Percentiles rank a stretch among this genome's conserved stretches.
Conservation (phyloP, 1,140 invertebrate species). For the Drosophila neocordata region DNA sequence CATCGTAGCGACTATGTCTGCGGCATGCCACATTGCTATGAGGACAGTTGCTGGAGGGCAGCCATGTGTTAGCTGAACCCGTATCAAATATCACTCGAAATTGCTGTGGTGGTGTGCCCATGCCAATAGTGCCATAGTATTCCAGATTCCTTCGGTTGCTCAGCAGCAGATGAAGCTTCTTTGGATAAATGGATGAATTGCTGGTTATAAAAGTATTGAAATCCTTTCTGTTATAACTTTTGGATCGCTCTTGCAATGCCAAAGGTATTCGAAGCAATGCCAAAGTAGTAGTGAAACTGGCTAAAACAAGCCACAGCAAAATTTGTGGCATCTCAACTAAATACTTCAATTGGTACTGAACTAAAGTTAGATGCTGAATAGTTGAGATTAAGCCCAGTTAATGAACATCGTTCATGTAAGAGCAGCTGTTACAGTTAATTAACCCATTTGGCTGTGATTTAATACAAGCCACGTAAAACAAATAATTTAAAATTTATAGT, state of each 20-base stretch:
- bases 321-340: conserved; percentile 36
- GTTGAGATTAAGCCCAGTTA: not conserved
- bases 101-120: conserved; percentile 95
- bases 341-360: not conserved
- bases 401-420: conserved; percentile 10
- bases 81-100: conserved; percentile 69
- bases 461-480: not conserved
- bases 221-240: not conserved
- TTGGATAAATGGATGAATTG: not conserved
- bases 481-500: not conserved
- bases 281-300: not conserved
- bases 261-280: conserved; percentile 29
- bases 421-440: conserved; percentile 42
- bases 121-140: conserved; percentile 89
- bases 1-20: conserved; percentile 88
- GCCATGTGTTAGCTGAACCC: conserved; percentile 64
- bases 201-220: not conserved
- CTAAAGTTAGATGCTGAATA: not conserved
- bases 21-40: conserved; percentile 48
- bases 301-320: conserved; percentile 4
- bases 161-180: conserved; percentile 23
- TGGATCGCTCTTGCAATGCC: conserved; percentile 4
- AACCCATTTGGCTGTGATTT: not conserved
- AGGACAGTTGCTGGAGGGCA: conserved; percentile 57
- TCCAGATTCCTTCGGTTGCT: conserved; percentile 41